Conservation (phyloP, 1,140 invertebrate species). For the Macrosteles quadrilineatus region DNA sequence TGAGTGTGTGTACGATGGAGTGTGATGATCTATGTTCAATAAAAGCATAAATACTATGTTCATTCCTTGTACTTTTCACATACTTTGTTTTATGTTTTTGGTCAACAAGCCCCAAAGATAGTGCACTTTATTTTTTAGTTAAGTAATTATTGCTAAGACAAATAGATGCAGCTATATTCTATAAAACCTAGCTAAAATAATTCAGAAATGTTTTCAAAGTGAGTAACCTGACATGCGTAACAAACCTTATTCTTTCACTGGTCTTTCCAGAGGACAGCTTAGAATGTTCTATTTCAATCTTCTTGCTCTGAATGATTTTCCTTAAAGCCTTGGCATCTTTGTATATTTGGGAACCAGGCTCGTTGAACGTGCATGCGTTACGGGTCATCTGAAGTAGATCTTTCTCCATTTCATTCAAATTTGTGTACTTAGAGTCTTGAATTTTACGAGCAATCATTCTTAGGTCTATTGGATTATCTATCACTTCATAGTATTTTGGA, state of each 20-base stretch:
- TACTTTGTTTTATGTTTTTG: no score
- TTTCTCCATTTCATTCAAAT: constrained; percentile 81
- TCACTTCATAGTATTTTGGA: constrained; percentile 96
- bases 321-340: constrained; percentile 91
- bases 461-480: constrained; percentile 94
- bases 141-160: no score
- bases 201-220: no score
- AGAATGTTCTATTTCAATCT: constrained; percentile 66
- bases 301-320: constrained; percentile 68
- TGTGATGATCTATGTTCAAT: no score
- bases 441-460: constrained; percentile 91
- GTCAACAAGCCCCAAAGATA: no score
- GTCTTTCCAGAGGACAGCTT: constrained; percentile 54
- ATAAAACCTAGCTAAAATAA: no score
- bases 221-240: no score
- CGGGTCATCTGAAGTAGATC: constrained; percentile 90
- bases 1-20: no score
- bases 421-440: constrained; percentile 76
- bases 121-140: no score
- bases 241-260: constrained; percentile 61
- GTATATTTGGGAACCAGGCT: constrained; percentile 95
- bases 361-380: constrained; percentile 96
- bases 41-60: no score
- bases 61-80: no score
- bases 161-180: no score